Percentiles rank a stretch among this genome's conserved stretches.
Evolutionary conservation across 2,797 vertebrate genomes (phyloP).

Genomic region (Octomys mimax): DNA sequence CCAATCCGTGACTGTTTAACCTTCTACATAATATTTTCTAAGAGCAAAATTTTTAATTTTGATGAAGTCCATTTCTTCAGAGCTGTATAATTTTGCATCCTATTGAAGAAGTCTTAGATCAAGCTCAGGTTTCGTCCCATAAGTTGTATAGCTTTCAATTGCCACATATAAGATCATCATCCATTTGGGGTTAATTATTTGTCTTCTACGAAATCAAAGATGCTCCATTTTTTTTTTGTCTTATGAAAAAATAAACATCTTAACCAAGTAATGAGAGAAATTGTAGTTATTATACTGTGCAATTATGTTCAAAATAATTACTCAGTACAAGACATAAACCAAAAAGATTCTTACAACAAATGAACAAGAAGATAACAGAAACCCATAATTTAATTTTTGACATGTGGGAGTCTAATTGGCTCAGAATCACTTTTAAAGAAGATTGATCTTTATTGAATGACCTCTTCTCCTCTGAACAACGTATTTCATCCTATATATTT

Average conservation of each 20-base stretch:
- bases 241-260: not conserved
- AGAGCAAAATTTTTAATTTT: not conserved
- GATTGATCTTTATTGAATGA: not conserved
- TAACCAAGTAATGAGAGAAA: not conserved
- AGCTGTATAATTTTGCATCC: not conserved
- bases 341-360: not conserved
- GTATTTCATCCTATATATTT: not conserved
- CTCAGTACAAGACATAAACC: not conserved
- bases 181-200: not conserved
- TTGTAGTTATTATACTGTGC: not conserved
- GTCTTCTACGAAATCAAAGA: not conserved
- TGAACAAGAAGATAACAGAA: not conserved
- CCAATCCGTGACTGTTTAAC: not conserved
- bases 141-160: not conserved
- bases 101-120: not conserved
- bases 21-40: constrained; percentile 9
- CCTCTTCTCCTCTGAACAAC: not conserved
- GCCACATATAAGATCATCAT: not conserved
- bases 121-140: not conserved
- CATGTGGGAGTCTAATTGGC: not conserved
- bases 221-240: not conserved
- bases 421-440: not conserved
- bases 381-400: constrained; percentile 20
- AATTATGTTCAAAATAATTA: not conserved
- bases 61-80: not conserved